phyloP scores from a whole-genome alignment of 2,113 vertebrate species.

The Myotis brandtii region DNA sequence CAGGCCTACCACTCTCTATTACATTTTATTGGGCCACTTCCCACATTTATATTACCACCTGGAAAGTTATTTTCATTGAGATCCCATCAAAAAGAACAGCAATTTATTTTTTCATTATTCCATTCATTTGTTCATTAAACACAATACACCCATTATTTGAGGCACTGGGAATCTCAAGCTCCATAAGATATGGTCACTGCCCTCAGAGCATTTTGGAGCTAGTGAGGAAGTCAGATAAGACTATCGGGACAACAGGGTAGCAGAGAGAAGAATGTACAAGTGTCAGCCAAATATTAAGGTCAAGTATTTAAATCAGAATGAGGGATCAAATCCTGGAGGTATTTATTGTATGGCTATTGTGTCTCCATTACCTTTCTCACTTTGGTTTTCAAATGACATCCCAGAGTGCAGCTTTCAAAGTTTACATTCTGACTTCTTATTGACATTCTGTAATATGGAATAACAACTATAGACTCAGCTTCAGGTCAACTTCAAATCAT shows the following conservation, averaged over 20 bases:
- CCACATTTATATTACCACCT: neutral
- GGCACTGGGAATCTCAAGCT: neutral
- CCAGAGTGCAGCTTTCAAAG: neutral
- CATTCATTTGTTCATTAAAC: neutral
- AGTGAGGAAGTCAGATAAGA: neutral
- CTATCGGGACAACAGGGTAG: neutral
- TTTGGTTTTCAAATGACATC: neutral
- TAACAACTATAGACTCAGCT: neutral
- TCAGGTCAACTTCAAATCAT: neutral
- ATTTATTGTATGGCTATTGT: neutral
- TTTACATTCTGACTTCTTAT: neutral
- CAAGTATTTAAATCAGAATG: neutral
- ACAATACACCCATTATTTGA: neutral
- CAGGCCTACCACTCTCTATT: neutral
- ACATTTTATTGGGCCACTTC: neutral
- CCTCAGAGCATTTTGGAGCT: neutral
- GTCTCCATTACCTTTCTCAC: neutral
- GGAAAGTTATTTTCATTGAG: neutral
- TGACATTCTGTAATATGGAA: neutral
- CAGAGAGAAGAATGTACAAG: neutral
- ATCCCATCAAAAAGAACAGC: neutral
- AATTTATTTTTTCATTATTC: neutral
- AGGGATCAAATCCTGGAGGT: neutral
- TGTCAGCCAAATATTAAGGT: neutral
- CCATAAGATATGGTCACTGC: neutral